Evolutionary conservation across 2,797 vertebrate species (phyloP), one percentile per base, ranked within the genome.

Genomic region (Platalea minor): DNA sequence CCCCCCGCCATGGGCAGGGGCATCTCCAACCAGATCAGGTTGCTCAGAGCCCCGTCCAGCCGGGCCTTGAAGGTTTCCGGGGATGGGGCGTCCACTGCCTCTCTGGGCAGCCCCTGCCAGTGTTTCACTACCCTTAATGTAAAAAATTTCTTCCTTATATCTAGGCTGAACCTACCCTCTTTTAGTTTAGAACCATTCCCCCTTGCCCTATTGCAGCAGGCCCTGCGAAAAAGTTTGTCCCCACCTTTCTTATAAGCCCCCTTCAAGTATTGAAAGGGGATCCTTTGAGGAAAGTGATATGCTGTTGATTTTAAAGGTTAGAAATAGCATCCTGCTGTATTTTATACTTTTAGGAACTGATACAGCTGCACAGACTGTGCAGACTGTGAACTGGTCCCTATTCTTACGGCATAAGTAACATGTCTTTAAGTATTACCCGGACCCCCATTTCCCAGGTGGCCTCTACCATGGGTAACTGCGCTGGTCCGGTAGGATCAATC

Each of bases 221-320:
- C 15, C 57, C n/a, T 59, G n/a, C 7, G 37, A 61, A 61, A 39
- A 28, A 28, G 37, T 61, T 39, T 61, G 60, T 39, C 11, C 37
- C 60, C 37, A 19, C 28, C 17, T 61, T 26, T 60, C 35, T 61
- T 39, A 39, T 13, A 39, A 61, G 17, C 17, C 17, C 25, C 17
- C 12, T 13, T 39, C 19, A 61, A 28, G 25, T 39, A 9, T 7
- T 39, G 59, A 61, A 39, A 33, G 85, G 78, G 28, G 43, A 76
- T 76, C 73, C 76, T 95, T 91, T 60, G 65, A 85, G 74, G 63
- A 79, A 95, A 65, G 69, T 29, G 73, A 78, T 81, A 89, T 25
- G 13, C 68, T 86, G 76, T 87, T 95, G 89, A 53, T 95, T 95
- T 93, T 90, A 81, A 77, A 37, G 9, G 54, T 88, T 94, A 60